Evolutionary conservation across 2,113 vertebrate genomes (phyloP).

Genomic region (Coptodon rendalli): DNA sequence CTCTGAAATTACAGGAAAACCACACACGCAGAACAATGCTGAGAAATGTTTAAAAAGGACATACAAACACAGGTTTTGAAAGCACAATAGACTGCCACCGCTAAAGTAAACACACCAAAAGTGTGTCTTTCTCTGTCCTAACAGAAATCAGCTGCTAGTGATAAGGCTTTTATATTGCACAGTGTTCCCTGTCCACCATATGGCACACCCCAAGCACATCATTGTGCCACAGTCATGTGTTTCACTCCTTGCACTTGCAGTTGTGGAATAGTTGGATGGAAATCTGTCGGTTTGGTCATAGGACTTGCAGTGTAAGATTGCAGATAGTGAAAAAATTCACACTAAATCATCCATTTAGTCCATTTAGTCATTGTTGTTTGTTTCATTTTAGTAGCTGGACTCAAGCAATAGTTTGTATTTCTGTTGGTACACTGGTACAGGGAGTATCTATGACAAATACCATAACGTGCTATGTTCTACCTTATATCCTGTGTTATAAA

Average conservation of each 20-base stretch:
- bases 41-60: not conserved
- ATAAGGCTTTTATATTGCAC: not conserved
- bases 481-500: not conserved
- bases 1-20: not conserved
- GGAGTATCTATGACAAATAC: not conserved
- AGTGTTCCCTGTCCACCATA: not conserved
- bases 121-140: not conserved
- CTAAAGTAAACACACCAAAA: not conserved
- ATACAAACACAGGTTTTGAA: not conserved
- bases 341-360: not conserved
- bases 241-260: not conserved
- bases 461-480: not conserved
- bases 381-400: not conserved
- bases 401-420: not conserved
- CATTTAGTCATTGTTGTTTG: not conserved
- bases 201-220: not conserved
- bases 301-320: not conserved
- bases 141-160: not conserved
- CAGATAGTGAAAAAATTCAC: not conserved
- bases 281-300: not conserved
- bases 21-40: not conserved
- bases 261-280: not conserved
- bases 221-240: not conserved
- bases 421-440: not conserved
- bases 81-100: not conserved